These are phyloP conservation scores for Streptopelia turtur DNA, from an alignment of 2,797 vertebrate genomes.

Conservation along the genomic window DNA sequence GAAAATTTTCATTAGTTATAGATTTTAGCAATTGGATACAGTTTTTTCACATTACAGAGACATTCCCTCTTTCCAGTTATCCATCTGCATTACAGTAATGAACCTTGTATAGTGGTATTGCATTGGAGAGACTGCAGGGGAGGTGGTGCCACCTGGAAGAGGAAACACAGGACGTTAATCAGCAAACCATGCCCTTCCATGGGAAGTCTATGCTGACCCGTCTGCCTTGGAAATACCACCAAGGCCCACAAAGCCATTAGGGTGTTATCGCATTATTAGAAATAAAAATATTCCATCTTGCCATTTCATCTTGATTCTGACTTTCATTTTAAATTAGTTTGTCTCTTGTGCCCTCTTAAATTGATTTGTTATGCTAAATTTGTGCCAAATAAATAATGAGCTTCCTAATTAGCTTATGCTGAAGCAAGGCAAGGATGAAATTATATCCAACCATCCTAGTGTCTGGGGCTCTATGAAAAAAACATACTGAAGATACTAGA, in stretches of 20 bases:
- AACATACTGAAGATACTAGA: background rate
- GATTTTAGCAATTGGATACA: background rate
- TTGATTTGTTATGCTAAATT: constrained; percentile 77
- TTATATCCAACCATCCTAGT: constrained; percentile 58
- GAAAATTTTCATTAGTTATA: background rate
- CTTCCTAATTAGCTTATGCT: constrained; percentile 74
- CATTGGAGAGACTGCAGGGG: background rate
- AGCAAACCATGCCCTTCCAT: background rate
- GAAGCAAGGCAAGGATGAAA: constrained; percentile 72
- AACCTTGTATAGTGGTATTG: background rate
- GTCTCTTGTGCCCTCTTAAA: constrained; percentile 69
- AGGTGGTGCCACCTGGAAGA: background rate
- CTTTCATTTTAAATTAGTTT: constrained; percentile 66
- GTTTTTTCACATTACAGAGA: background rate
- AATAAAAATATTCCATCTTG: constrained; percentile 56
- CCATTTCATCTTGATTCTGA: constrained; percentile 65
- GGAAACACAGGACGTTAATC: background rate
- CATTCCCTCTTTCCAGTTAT: background rate
- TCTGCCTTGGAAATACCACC: background rate
- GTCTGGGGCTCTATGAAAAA: constrained; percentile 21
- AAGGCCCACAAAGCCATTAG: background rate
- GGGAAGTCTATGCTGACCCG: background rate
- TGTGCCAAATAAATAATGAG: constrained; percentile 78
- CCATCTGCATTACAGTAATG: background rate
- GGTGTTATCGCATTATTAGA: background rate